Evolutionary conservation across 2,797 vertebrate genomes (phyloP), one percentile per base, ranked within the genome.

Genomic region (Propithecus perrieri): DNA sequence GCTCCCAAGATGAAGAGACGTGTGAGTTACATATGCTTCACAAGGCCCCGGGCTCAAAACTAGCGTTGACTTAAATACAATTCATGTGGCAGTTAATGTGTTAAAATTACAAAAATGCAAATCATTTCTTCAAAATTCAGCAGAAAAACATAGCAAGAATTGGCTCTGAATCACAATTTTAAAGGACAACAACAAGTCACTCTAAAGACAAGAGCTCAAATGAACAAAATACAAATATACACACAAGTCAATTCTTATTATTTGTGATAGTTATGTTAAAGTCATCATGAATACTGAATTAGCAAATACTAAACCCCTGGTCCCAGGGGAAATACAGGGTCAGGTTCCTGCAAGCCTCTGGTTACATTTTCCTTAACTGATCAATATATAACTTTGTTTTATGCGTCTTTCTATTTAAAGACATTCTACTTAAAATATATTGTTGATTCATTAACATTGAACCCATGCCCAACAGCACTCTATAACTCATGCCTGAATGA

Each of bases 91-190:
- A 57, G 55, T 57, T 24, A 57, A 24, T 57, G 24, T 53, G 50
- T 71, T 53, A 26, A 55, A 91, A 88, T 85, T 67, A 43, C 35
- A 91, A 75, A 91, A 75, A 48, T 33, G 89, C 50, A 93, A 72
- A 55, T 63, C 9, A 48, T 72, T 90, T 95, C 55, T 87, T 91
- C 35, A 92, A 76, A 89, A 90, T 83, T 90, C 26, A 94, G 76
- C 10, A 84, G 48, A 63, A 92, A 91, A 89, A 94, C 46, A 75
- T 14, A 67, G 57, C 33, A 94, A 33, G 48, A 30, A 85, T 89
- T 96, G 38, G 43, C 63, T 83, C 38, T 79, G 20, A 94, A 83
- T 90, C 14, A 78, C 43, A 86, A 67, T 83, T 89, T 92, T 78
- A 89, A 89, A 90, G 20, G 72, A 38, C 38, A 50, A 81, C 3